Conservation (phyloP, 2,888 invertebrate genomes). For the Bembecia ichneumoniformis region DNA sequence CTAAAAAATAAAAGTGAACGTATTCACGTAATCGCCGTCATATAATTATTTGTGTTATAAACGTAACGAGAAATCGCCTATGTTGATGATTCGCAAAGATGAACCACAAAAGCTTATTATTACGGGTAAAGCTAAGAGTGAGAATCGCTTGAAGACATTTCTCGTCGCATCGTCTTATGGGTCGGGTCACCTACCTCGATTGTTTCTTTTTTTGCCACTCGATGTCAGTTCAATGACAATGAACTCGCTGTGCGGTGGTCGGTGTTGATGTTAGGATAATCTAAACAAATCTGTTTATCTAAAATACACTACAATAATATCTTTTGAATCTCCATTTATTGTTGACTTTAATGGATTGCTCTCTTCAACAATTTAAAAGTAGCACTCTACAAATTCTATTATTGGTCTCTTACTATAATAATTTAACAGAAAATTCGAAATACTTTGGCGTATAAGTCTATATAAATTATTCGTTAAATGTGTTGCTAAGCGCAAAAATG, state of each 20-base stretch:
- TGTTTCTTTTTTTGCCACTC: constrained; percentile 17
- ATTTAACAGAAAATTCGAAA: too few relatives aligned
- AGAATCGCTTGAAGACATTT: constrained; percentile 8
- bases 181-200: constrained; percentile 14
- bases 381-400: too few relatives aligned
- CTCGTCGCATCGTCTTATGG: background rate
- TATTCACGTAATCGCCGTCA: constrained; percentile 45
- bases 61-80: constrained; percentile 28
- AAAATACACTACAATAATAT: too few relatives aligned
- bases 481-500: too few relatives aligned
- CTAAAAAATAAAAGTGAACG: constrained; percentile 65
- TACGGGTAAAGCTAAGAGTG: constrained; percentile 18
- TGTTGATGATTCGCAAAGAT: constrained; percentile 24
- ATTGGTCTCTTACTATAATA: too few relatives aligned
- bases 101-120: constrained; percentile 15
- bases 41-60: constrained; percentile 33
- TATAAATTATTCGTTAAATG: too few relatives aligned
- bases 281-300: too few relatives aligned
- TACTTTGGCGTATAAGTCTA: too few relatives aligned
- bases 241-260: constrained; percentile 17
- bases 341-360: too few relatives aligned
- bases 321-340: too few relatives aligned
- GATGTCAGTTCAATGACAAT: constrained; percentile 33
- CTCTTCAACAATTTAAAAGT: too few relatives aligned
- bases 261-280: background rate